Conservation (phyloP, 2,888 invertebrate genomes). For the Calliopum simillimum region DNA sequence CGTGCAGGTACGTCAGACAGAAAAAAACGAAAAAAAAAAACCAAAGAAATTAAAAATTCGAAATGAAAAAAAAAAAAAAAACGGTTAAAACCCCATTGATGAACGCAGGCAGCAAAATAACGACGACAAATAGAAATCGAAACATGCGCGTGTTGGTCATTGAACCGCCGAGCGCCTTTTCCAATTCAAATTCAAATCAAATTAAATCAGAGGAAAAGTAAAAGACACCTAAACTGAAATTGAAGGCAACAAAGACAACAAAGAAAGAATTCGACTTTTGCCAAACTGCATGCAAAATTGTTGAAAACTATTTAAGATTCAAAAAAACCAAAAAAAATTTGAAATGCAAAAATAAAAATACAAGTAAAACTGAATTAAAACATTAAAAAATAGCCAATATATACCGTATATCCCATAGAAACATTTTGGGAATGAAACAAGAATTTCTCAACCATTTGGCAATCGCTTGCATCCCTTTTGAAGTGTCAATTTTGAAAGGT, state of each 20-base stretch:
- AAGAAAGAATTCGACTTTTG: background rate
- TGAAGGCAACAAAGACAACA: background rate
- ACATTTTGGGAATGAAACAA: too few species aligned
- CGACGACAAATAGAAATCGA: conserved; percentile 12
- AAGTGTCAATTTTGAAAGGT: conserved; percentile 27
- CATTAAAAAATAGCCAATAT: too few species aligned
- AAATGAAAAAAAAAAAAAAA: too few species aligned
- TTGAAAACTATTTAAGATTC: too few species aligned
- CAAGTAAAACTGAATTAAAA: too few species aligned
- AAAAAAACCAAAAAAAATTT: background rate
- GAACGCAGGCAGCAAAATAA: conserved; percentile 6
- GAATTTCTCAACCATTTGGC: background rate
- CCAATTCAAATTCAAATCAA: background rate
- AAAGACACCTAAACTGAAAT: background rate
- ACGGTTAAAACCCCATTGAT: conserved; percentile 12
- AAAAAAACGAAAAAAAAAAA: background rate
- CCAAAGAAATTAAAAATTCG: background rate
- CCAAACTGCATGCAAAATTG: too few species aligned
- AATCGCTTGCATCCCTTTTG: conserved; percentile 2
- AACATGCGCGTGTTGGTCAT: conserved; percentile 15
- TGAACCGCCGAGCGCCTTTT: conserved; percentile 23
- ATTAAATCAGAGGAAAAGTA: background rate
- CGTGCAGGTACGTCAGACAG: background rate
- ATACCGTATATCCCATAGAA: too few species aligned
- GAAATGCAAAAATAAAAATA: too few species aligned